A percentile compares a stretch with the other conserved stretches of the same genome.
Conservation (phyloP, 2,888 invertebrate species). For the Caenorhabditis imperialis region DNA sequence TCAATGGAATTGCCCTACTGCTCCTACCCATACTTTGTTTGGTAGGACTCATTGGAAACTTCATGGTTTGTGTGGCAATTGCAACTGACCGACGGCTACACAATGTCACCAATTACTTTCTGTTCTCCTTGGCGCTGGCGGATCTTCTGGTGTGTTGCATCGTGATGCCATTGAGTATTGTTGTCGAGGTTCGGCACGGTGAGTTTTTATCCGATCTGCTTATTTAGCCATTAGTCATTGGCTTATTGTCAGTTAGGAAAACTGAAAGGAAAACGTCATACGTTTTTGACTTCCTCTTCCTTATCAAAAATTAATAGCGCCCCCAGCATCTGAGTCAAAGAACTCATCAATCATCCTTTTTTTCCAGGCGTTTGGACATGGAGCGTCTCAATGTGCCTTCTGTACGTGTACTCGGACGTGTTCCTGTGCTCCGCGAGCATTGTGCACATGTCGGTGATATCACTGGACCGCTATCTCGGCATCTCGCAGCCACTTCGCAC, state of each 20-base stretch:
- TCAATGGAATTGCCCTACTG: constrained; percentile 69
- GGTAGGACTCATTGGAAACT: constrained; percentile 70
- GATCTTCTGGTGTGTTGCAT: constrained; percentile 92
- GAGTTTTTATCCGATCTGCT: constrained; percentile 79
- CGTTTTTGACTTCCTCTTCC: no score
- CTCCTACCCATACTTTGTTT: constrained; percentile 70
- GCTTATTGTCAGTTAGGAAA: no score
- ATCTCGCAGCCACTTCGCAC: constrained; percentile 89
- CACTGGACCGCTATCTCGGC: constrained; percentile 79
- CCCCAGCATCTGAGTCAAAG: no score
- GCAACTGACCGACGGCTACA: constrained; percentile 90
- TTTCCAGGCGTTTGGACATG: constrained; percentile 74
- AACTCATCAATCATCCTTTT: background rate
- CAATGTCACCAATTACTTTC: constrained; percentile 95
- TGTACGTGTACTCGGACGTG: constrained; percentile 89
- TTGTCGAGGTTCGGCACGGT: constrained; percentile 91
- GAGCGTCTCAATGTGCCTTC: constrained; percentile 80
- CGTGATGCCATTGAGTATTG: constrained; percentile 95
- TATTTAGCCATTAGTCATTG: no score
- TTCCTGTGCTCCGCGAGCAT: constrained; percentile 82
- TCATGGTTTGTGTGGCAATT: constrained; percentile 89
- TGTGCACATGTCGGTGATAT: constrained; percentile 82
- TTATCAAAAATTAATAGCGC: no score
- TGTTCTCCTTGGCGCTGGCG: constrained; percentile 92
- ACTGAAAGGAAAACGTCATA: no score